Percentiles rank a stretch among this genome's conserved stretches.
These are phyloP conservation scores for Pyrocephalus nanus DNA, from an alignment of 2,797 vertebrate species.

Conservation along the genomic window DNA sequence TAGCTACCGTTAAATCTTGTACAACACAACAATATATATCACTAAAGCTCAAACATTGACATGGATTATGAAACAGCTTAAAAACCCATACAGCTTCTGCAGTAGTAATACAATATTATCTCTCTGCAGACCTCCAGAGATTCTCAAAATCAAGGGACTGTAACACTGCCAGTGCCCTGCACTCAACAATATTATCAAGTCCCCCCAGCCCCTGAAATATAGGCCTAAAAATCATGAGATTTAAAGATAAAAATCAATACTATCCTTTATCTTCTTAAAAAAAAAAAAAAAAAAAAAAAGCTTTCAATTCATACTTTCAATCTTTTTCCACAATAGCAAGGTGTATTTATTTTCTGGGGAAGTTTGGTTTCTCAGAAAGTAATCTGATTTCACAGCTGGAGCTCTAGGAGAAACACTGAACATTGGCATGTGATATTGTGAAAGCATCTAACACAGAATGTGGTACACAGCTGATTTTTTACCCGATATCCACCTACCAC, in stretches of 20 bases:
- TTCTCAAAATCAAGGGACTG: not conserved
- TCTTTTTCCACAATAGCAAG: not conserved
- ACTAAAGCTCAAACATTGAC: not conserved
- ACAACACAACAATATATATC: not conserved
- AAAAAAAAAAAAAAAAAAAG: not conserved
- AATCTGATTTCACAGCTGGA: not conserved
- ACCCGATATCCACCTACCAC: not conserved
- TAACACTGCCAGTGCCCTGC: not conserved
- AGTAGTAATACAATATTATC: not conserved
- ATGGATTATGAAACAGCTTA: not conserved
- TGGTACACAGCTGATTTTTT: not conserved
- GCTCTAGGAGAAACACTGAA: not conserved
- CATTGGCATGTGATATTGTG: not conserved
- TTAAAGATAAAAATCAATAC: slow-evolving; percentile 2
- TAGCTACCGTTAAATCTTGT: not conserved
- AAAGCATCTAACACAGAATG: not conserved
- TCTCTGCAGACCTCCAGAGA: not conserved
- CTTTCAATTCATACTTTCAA: not conserved
- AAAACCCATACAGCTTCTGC: not conserved
- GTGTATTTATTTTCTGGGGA: not conserved
- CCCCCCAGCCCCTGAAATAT: not conserved
- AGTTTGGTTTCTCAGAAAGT: not conserved
- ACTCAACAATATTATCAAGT: not conserved
- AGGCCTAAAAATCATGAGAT: not conserved
- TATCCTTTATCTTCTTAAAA: not conserved